Base-by-base conservation (phyloP, 2,888 invertebrate species). In the Callyntrura sp. region DNA sequence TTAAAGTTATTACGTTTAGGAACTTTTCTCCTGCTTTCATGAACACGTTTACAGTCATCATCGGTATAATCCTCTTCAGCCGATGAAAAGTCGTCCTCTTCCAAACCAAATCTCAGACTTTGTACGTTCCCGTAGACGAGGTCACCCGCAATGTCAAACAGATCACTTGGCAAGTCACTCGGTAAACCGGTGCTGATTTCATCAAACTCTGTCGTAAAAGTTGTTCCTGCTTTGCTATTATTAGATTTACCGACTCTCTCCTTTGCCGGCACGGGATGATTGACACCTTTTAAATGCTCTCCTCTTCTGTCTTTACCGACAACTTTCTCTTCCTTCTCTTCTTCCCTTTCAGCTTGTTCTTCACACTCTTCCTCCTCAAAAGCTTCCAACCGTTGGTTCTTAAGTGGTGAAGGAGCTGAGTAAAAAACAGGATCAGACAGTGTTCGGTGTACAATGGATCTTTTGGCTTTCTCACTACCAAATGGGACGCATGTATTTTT, bases 121-220 rank as follows among this genome's bases (percentile, higher is more conserved):
- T 90, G 84, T 12, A 90, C 83, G 43, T 90, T 85, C 6, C 90
- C 91, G 84, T 92, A 85, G 8, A 89, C 8, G 43, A 92, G 76
- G 65, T 92, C 90, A 23, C 93, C 93, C 55, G 92, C 93, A 73
- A 93, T 90, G 90, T 93, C 93, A 23, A 93, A 92, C 1, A 93
- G 62, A 48, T 92, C 93, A 85, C 90, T 90, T n/a, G 93, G 93
- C 11, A 93, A 76, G 82, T 93, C 93, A 91, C 90, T 92, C 0
- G 92, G 92, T 11, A 92, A 82, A 23, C 91, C 93, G n/a, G 89
- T 78, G 62, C 92, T 93, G 45, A 92, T 84, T 20, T 92, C 91
- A 45, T 92, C 93, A 51, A 91, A 78, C 12, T 91, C 88, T 4
- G 82, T 68, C 14, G 78, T 43, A n/a, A 85, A 85, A 23, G 60